Percentiles rank a stretch among this genome's conserved stretches.
Evolutionary conservation across 2,113 vertebrate species (phyloP).

Genomic region (Orientallactaga bullata): DNA sequence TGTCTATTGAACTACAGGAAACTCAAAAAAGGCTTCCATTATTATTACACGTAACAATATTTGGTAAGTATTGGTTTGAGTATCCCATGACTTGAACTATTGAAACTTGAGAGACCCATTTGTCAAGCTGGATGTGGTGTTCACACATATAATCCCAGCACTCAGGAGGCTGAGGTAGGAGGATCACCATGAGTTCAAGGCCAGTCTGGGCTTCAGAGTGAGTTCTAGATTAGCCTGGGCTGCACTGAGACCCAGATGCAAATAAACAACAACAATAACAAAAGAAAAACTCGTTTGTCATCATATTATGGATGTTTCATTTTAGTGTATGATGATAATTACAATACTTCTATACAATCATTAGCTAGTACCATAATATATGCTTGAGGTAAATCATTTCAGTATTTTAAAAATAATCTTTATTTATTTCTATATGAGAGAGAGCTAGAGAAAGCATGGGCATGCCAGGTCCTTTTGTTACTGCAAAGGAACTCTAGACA

Average conservation of each 20-base stretch:
- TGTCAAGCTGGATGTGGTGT: not conserved
- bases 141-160: no score
- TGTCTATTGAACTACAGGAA: slow-evolving; percentile 46
- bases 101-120: slow-evolving; percentile 37
- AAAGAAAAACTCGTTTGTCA: not conserved
- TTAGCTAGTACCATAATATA: slow-evolving; percentile 27
- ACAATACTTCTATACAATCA: slow-evolving; percentile 25
- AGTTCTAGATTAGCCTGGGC: no score
- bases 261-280: no score
- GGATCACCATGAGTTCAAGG: no score
- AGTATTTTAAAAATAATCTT: no score
- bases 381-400: not conserved
- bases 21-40: slow-evolving; percentile 54
- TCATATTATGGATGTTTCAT: slow-evolving; percentile 51
- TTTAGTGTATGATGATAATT: slow-evolving; percentile 42
- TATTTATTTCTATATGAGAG: not conserved
- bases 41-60: slow-evolving; percentile 1
- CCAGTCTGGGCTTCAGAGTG: no score
- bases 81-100: slow-evolving; percentile 45
- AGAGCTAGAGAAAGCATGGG: no score
- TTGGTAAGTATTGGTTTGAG: not conserved
- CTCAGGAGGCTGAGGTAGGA: no score
- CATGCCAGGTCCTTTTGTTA: no score
- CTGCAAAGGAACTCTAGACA: no score
- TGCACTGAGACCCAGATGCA: no score